A percentile compares a stretch with the other conserved stretches of the same genome.
phyloP scores from a whole-genome alignment of 2,888 invertebrate species.

The Ceramica pisi region DNA sequence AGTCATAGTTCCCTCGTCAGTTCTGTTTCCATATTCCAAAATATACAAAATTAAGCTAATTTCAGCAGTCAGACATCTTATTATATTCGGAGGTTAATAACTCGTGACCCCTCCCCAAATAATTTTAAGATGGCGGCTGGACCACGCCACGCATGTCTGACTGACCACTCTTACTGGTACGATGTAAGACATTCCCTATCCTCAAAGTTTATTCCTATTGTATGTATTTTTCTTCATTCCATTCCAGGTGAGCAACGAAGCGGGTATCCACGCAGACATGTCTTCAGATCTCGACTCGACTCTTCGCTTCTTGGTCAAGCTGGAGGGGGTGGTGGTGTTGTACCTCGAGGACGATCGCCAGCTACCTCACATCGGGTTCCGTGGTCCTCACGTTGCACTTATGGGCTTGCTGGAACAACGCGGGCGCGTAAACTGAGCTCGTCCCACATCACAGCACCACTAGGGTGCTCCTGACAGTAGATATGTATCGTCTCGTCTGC shows the following conservation, averaged over 20 bases:
- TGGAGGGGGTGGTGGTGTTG: background rate
- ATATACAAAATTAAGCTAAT: background rate
- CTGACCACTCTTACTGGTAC: background rate
- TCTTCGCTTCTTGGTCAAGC: conserved; percentile 6
- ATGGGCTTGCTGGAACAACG: background rate
- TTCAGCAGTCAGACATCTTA: background rate
- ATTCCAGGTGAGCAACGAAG: background rate
- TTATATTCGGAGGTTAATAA: background rate
- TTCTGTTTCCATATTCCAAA: background rate
- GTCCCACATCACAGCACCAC: background rate
- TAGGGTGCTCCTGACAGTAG: conserved; percentile 12
- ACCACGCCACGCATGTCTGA: background rate
- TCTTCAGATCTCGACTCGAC: conserved; percentile 18
- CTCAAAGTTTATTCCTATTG: background rate
- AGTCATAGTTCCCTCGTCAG: background rate
- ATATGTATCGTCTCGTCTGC: background rate
- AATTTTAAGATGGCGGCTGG: background rate
- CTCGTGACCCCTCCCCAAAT: background rate
- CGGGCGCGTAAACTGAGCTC: background rate
- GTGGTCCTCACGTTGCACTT: background rate
- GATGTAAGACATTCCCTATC: background rate
- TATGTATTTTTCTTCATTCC: background rate
- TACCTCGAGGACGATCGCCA: background rate
- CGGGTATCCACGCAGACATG: background rate
- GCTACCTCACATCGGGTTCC: background rate